These are phyloP conservation scores for Caracal caracal DNA, from an alignment of 2,113 vertebrate genomes.

Conservation along the genomic window DNA sequence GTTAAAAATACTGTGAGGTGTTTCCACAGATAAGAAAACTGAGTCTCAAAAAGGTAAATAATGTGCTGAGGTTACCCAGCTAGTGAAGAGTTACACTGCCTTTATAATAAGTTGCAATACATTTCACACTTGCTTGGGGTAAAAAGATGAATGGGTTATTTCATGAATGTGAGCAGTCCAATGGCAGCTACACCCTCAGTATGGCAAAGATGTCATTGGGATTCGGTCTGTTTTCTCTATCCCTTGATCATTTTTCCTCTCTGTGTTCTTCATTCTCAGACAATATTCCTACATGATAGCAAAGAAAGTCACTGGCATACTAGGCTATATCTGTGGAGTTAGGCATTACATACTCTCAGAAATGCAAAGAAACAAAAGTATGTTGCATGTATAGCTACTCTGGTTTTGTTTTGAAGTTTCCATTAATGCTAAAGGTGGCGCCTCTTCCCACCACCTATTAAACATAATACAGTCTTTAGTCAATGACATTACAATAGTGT, in stretches of 20 bases:
- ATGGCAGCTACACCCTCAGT: background rate
- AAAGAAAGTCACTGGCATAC: background rate
- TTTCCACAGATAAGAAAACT: constrained; percentile 28
- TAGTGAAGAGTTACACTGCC: background rate
- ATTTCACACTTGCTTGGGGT: background rate
- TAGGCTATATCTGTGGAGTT: background rate
- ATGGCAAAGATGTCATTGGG: background rate
- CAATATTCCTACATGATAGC: background rate
- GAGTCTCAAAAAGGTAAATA: background rate
- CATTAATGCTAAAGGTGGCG: background rate
- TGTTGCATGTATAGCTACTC: background rate
- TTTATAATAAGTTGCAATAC: background rate
- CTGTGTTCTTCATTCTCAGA: background rate
- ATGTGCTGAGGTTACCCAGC: background rate
- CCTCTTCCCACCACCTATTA: background rate
- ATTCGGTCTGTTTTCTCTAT: background rate
- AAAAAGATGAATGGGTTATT: background rate
- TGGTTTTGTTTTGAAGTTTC: background rate
- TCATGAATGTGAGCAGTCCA: background rate
- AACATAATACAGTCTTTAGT: background rate
- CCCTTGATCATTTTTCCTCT: background rate
- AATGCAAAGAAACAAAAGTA: background rate
- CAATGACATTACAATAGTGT: background rate
- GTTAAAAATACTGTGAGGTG: background rate
- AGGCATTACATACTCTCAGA: background rate